Conservation (phyloP, 2,888 invertebrate species). For the Vanessa cardui region DNA sequence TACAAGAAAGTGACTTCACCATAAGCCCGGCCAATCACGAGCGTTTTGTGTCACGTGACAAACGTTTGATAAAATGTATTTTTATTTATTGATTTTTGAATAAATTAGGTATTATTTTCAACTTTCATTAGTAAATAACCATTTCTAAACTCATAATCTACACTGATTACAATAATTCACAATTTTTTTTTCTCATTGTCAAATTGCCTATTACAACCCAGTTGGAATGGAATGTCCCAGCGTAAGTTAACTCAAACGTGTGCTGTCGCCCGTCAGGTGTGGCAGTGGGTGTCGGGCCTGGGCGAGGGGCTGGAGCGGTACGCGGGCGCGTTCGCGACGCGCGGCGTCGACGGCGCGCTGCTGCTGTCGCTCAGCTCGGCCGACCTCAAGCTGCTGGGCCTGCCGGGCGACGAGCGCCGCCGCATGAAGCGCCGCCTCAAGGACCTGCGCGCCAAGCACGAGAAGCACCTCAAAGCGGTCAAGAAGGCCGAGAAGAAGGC, state of each 20-base stretch:
- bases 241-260: too few species aligned
- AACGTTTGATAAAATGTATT: too few species aligned
- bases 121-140: too few species aligned
- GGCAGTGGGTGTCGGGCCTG: constrained; percentile 93
- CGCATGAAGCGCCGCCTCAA: constrained; percentile 92
- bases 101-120: too few species aligned
- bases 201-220: too few species aligned
- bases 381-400: constrained; percentile 94
- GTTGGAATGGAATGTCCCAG: neutral
- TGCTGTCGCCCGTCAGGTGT: constrained; percentile 85
- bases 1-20: too few species aligned
- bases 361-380: constrained; percentile 94
- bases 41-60: too few species aligned
- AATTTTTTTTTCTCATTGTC: too few species aligned
- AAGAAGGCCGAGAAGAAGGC: constrained; percentile 93
- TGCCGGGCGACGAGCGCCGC: constrained; percentile 91
- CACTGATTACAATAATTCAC: too few species aligned
- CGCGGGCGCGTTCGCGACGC: constrained; percentile 93
- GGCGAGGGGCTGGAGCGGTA: constrained; percentile 95
- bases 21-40: too few species aligned
- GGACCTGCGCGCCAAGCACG: constrained; percentile 90
- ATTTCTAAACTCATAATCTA: too few species aligned
- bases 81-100: too few species aligned
- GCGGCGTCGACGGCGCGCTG: constrained; percentile 93
- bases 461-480: constrained; percentile 93